A percentile compares a stretch with the other conserved stretches of the same genome.
phyloP scores from a whole-genome alignment of 2,797 vertebrate species.

The Thaleichthys pacificus region DNA sequence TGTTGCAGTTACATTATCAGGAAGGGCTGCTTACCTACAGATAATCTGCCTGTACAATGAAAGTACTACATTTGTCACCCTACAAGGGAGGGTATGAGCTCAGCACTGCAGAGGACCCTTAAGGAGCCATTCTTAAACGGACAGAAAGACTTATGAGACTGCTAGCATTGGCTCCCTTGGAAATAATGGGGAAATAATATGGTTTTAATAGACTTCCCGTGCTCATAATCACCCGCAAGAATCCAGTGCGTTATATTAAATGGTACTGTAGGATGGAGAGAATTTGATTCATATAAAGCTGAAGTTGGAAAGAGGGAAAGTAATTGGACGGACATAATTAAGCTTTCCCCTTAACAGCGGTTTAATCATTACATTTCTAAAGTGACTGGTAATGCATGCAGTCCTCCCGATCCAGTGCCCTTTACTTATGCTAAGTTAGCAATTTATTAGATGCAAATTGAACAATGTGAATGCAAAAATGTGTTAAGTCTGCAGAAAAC shows the following conservation, averaged over 20 bases:
- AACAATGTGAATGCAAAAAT: conserved; percentile 53
- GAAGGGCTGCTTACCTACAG: too few relatives aligned
- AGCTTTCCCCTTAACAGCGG: conserved; percentile 38
- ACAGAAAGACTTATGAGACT: conserved; percentile 15
- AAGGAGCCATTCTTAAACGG: too few relatives aligned
- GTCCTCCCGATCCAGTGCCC: conserved; percentile 34
- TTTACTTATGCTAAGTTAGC: conserved; percentile 60
- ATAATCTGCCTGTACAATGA: too few relatives aligned
- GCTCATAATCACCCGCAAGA: conserved; percentile 27
- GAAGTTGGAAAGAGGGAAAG: conserved; percentile 35
- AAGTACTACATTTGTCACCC: too few relatives aligned
- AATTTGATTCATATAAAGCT: conserved; percentile 40
- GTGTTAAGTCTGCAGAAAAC: conserved; percentile 58
- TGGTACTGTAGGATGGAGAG: neutral
- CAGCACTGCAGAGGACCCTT: too few relatives aligned
- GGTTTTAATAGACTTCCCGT: conserved; percentile 41
- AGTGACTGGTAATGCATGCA: conserved; percentile 34
- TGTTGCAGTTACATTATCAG: too few relatives aligned
- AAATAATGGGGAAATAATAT: conserved; percentile 36
- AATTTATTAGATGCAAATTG: conserved; percentile 65
- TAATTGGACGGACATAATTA: conserved; percentile 59
- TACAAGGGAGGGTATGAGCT: too few relatives aligned
- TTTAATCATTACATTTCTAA: conserved; percentile 55
- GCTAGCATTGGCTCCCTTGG: conserved; percentile 12
- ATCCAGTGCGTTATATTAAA: conserved; percentile 39